Conservation (phyloP, 1,140 invertebrate species). For the Tetramorium alpestre region DNA sequence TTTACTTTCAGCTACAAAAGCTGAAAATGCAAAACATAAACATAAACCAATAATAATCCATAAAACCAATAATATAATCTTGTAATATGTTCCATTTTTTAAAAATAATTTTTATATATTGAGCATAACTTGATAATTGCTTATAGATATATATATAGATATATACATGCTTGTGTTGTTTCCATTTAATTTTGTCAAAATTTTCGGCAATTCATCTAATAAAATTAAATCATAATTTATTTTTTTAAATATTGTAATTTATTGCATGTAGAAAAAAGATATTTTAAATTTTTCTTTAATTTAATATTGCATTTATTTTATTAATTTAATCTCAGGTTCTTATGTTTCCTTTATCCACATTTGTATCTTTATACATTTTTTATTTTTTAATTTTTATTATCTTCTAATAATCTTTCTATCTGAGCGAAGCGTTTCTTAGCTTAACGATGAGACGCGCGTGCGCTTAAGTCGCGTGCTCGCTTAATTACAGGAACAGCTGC, state of each 20-base stretch:
- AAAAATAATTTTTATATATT: not conserved
- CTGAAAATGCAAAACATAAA: not conserved
- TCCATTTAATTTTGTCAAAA: not conserved
- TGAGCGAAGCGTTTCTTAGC: not conserved
- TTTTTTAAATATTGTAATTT: not conserved
- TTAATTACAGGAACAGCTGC: conserved; percentile 66
- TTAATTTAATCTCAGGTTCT: not conserved
- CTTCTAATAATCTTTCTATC: not conserved
- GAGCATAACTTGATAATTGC: no score
- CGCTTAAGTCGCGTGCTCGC: conserved; percentile 63
- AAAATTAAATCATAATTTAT: not conserved
- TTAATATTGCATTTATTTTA: not conserved
- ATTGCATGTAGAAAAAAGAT: not conserved
- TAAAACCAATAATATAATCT: no score
- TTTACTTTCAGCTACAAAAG: not conserved
- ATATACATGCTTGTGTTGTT: not conserved
- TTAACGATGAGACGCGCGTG: conserved; percentile 4
- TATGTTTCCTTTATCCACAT: not conserved
- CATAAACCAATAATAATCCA: not conserved
- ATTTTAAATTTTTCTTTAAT: not conserved
- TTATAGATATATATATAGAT: no score
- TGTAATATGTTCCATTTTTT: not conserved
- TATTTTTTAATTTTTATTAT: not conserved
- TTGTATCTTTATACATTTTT: not conserved
- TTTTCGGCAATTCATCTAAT: not conserved